phyloP scores from a whole-genome alignment of 2,113 vertebrate species.

The Sus scrofa region T2T-Sscrofa CM000819.6:47970501-47971000 shows the following conservation, averaged over 20 bases:
- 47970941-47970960: too few species aligned
- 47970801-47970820: neutral
- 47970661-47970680: neutral
- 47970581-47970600: neutral
- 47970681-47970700: neutral
- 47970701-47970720: neutral
- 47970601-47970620: neutral
- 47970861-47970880: neutral
- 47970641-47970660: neutral
- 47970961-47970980: neutral
- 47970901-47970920: slow-evolving; percentile 40
- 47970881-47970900: slow-evolving; percentile 45
- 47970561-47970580: neutral
- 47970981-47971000: neutral
- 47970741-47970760: neutral
- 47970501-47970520: neutral
- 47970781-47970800: neutral
- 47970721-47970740: neutral
- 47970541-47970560: neutral
- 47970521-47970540: neutral
- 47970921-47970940: slow-evolving; percentile 45
- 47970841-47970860: neutral
- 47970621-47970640: neutral
- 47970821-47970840: slow-evolving; percentile 30
- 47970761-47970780: neutral